These are phyloP conservation scores for Calephelis virginiensis DNA, from an alignment of 1,140 invertebrate genomes.

Conservation along the genomic window DNA sequence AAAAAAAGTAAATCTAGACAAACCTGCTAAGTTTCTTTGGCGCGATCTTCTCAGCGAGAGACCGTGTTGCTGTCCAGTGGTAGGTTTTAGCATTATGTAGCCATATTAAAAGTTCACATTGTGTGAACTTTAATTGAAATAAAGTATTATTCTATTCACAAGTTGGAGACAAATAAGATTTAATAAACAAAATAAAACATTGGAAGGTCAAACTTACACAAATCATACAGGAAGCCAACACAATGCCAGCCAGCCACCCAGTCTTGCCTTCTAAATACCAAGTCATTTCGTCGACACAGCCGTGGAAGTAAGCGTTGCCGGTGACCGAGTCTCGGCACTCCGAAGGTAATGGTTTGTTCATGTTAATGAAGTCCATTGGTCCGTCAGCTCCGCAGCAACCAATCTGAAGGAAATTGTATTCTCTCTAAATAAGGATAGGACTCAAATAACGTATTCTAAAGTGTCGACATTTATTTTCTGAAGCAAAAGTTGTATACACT, in stretches of 20 bases:
- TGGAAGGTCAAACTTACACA: constrained; percentile 79
- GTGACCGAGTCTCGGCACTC: constrained; percentile 92
- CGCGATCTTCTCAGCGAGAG: too few species aligned
- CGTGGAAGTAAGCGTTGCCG: constrained; percentile 92
- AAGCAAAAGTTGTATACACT: not conserved
- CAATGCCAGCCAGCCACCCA: constrained; percentile 90
- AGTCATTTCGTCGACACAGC: constrained; percentile 91
- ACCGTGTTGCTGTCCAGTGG: too few species aligned
- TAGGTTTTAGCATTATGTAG: too few species aligned
- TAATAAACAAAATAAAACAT: not conserved
- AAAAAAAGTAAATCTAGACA: too few species aligned
- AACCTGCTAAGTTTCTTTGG: too few species aligned
- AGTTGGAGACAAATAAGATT: too few species aligned
- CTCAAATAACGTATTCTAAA: not conserved
- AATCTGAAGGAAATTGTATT: constrained; percentile 78
- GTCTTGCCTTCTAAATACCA: constrained; percentile 90
- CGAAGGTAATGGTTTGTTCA: constrained; percentile 87
- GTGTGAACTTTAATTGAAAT: too few species aligned
- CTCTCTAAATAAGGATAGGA: not conserved
- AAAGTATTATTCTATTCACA: too few species aligned
- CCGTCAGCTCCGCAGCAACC: constrained; percentile 92
- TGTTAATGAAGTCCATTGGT: constrained; percentile 86
- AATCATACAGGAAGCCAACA: constrained; percentile 85
- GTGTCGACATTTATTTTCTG: not conserved
- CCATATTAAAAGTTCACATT: too few species aligned